Evolutionary conservation across 2,888 invertebrate species (phyloP).

Genomic region (Apamea sordens): DNA sequence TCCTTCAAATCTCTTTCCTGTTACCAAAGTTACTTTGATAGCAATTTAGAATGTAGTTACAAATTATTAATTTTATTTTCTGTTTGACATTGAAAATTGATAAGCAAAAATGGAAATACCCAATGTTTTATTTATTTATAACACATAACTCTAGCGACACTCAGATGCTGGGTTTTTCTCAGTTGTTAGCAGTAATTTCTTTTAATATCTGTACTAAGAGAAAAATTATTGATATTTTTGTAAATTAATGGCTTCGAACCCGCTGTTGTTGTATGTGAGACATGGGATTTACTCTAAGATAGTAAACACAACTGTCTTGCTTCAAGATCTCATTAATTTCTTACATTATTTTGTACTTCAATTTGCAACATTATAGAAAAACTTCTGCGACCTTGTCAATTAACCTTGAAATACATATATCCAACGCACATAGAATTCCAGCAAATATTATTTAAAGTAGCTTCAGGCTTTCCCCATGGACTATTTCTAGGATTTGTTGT

Average conservation of each 20-base stretch:
- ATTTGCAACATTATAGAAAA: constrained; percentile 1
- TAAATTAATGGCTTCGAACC: background rate
- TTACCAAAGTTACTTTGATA: constrained; percentile 39
- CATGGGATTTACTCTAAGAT: background rate
- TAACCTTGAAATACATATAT: constrained; percentile 35
- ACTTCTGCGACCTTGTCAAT: constrained; percentile 16
- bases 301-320: background rate
- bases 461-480: constrained; percentile 4
- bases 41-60: constrained; percentile 25
- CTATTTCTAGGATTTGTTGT: constrained; percentile 4
- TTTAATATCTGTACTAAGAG: background rate
- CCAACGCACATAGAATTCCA: background rate
- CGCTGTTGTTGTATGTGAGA: background rate
- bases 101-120: background rate
- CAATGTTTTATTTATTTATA: background rate
- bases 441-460: background rate
- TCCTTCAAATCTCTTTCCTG: constrained; percentile 56
- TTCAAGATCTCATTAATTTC: background rate
- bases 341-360: background rate
- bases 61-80: background rate
- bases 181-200: background rate
- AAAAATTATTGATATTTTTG: background rate
- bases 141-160: background rate
- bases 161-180: constrained; percentile 1
- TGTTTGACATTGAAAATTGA: constrained; percentile 23